Base-by-base conservation (phyloP, 2,888 invertebrate genomes). In the Laspeyria flexula region DNA sequence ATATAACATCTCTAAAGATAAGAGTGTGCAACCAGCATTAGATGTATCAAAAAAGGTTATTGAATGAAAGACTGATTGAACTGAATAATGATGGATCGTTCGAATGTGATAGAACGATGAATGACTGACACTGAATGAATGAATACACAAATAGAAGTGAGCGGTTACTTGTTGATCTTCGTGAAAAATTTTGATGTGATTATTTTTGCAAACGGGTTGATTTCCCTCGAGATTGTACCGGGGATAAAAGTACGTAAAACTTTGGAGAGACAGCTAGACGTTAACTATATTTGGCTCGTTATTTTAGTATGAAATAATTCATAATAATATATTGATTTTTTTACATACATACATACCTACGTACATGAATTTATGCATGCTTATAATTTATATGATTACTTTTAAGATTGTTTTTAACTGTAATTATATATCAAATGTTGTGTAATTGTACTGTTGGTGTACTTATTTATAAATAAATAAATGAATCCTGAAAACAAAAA, bases 111-210 rank as follows among this genome's bases (percentile, higher is more conserved):
- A 57, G 50, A 66, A 56, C 46, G 61, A 25, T 25, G 25, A 25
- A 25, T 25, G 25, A 25, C 43, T 60, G 58, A 58, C 29, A 43
- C 42, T 55, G 70, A 53, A 59, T 37, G 43, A 45, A 43, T 13
- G 25, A 38, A 34, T 43, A 63, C 54, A 51, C 44, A 56, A 61
- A 68, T 40, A 51, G 48, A 55, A 38, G 48, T 47, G 54, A 61
- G 56, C 49, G 10, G 50, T 60, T 45, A 65, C 69, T 64, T 68
- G 65, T 68, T 68, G 65, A 65, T 60, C 49, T 44, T 12, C 38
- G 30, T 42, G 43, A 47, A 56, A 58, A 56, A 37, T 37, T 43
- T 48, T 40, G 49, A 49, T 33, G 38, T 16, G 49, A 49, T 49
- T 47, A 50, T 65, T 59, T 44, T 63, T 52, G 15, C 38, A 52